A percentile compares a stretch with the other conserved stretches of the same genome.
phyloP scores from a whole-genome alignment of 2,888 invertebrate genomes.

The Drosophila longiperda region DNA sequence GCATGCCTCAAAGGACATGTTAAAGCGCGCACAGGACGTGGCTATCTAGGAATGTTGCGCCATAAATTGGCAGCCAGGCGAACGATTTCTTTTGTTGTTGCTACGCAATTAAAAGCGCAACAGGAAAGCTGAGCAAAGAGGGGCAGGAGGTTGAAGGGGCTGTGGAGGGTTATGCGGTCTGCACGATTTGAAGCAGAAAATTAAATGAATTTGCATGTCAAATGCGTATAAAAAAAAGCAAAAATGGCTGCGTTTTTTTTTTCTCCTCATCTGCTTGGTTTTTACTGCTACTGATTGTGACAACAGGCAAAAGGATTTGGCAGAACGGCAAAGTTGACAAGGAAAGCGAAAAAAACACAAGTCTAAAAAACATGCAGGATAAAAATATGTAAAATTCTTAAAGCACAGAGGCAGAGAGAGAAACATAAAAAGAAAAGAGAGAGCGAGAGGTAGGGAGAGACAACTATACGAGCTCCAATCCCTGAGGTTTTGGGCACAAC shows the following conservation, averaged over 20 bases:
- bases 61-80: conserved; percentile 56
- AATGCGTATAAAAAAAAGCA: conserved; percentile 74
- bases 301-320: conserved; percentile 68
- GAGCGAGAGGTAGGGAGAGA: not conserved
- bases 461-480: conserved; percentile 40
- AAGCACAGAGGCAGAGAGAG: not conserved
- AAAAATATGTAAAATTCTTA: conserved; percentile 47
- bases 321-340: conserved; percentile 41
- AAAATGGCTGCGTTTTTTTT: conserved; percentile 31
- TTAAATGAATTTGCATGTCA: conserved; percentile 79
- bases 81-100: conserved; percentile 46
- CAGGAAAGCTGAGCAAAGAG: conserved; percentile 34
- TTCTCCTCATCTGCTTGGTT: conserved; percentile 14
- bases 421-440: not conserved
- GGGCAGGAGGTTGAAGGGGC: not conserved
- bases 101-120: conserved; percentile 73
- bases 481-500: conserved; percentile 41
- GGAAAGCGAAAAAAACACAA: conserved; percentile 22
- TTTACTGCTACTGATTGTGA: conserved; percentile 55
- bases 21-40: conserved; percentile 44
- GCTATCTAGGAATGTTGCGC: conserved; percentile 56
- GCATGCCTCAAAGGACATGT: conserved; percentile 62
- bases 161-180: conserved; percentile 2
- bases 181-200: conserved; percentile 72
- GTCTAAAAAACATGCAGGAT: conserved; percentile 11